A percentile compares a stretch with the other conserved stretches of the same genome.
phyloP scores from a whole-genome alignment of 2,797 vertebrate genomes.

The Cheirogaleus major region DNA sequence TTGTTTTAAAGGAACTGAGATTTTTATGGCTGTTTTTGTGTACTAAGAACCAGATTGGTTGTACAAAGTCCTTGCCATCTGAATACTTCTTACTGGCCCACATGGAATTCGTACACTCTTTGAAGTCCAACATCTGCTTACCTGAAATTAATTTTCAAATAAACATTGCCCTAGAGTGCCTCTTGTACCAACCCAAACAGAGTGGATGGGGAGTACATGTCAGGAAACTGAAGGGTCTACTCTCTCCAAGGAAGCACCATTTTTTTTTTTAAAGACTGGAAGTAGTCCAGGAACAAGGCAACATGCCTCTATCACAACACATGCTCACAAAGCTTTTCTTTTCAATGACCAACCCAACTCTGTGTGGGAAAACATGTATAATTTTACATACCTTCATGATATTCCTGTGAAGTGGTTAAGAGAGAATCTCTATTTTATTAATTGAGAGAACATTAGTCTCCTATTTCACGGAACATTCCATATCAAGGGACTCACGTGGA shows the following conservation, averaged over 20 bases:
- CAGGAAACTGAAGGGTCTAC: neutral
- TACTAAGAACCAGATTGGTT: neutral
- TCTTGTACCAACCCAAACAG: neutral
- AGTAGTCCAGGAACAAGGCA: neutral
- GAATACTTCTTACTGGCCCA: neutral
- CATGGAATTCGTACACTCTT: neutral
- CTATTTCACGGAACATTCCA: neutral
- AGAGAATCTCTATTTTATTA: neutral
- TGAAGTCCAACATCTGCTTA: neutral
- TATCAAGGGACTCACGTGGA: neutral
- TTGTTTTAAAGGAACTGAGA: neutral
- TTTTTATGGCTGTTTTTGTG: neutral
- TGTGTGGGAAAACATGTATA: neutral
- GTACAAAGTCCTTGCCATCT: neutral
- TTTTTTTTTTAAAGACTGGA: neutral
- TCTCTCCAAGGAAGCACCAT: neutral
- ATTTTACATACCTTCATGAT: neutral
- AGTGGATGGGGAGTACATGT: neutral
- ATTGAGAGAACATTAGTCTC: neutral
- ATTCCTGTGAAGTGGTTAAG: neutral
- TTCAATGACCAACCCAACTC: neutral
- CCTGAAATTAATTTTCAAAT: constrained; percentile 17
- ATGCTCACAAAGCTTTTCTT: neutral
- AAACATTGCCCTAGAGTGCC: neutral
- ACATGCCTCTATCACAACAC: neutral